Evolutionary conservation across 2,888 invertebrate genomes (phyloP).

Genomic region (Anoplius nigerrimus): DNA sequence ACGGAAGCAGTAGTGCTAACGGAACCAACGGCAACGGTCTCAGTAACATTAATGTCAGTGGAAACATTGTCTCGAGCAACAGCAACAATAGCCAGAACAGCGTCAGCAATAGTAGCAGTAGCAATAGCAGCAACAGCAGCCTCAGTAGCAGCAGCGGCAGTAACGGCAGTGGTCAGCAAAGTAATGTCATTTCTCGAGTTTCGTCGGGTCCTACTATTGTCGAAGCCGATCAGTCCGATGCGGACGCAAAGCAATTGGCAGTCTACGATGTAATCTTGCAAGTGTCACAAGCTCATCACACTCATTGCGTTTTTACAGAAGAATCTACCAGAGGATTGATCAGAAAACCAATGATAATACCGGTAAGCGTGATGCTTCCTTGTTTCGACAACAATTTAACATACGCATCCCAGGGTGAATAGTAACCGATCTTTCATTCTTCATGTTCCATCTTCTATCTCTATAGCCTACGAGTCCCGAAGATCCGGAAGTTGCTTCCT

Average conservation of each 20-base stretch:
- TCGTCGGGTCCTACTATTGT: conserved; percentile 71
- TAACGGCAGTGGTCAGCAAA: conserved; percentile 62
- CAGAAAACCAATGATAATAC: conserved; percentile 82
- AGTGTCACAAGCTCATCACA: conserved; percentile 89
- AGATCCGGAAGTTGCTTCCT: conserved; percentile 78
- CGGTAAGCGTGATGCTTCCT: conserved; percentile 68
- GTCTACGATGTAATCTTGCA: conserved; percentile 88
- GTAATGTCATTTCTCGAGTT: conserved; percentile 71
- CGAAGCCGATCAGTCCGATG: conserved; percentile 77
- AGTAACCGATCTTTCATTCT: no score
- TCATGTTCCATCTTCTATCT: conserved; percentile 17
- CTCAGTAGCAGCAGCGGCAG: conserved; percentile 64
- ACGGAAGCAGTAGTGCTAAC: conserved; percentile 29
- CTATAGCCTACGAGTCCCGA: conserved; percentile 71
- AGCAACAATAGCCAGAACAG: conserved; percentile 54
- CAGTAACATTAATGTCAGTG: conserved; percentile 47
- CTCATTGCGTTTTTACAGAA: conserved; percentile 92
- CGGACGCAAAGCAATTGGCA: conserved; percentile 79
- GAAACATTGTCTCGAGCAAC: conserved; percentile 34
- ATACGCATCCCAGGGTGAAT: background rate
- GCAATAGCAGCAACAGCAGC: conserved; percentile 41
- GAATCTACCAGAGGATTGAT: conserved; percentile 85
- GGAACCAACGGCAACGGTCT: conserved; percentile 18
- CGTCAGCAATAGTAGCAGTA: conserved; percentile 47
- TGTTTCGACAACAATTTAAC: no score